Evolutionary conservation across 53 echinoderm and acorn worm genomes (phyloP).

Genomic region (Patiria pectinifera): DNA sequence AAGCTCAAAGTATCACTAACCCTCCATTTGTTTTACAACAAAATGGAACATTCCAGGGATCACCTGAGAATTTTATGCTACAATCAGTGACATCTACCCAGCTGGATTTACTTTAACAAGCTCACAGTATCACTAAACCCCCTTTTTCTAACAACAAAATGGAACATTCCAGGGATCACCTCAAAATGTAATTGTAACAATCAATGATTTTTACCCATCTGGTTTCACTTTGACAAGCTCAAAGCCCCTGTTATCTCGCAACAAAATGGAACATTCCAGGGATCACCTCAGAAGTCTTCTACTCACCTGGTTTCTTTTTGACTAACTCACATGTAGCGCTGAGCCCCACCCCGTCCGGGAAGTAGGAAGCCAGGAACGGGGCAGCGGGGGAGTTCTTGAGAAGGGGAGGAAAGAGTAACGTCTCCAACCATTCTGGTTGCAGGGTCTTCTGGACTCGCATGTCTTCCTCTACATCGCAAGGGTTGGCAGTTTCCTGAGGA

Average conservation of each 20-base stretch:
- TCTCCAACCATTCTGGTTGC: constrained; percentile 82
- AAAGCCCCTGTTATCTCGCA: too few species aligned
- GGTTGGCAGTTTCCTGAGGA: constrained; percentile 44
- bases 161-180: too few species aligned
- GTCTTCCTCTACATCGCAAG: constrained; percentile 78
- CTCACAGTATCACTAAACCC: constrained; percentile 99
- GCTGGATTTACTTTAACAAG: too few species aligned
- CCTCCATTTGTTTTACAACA: too few species aligned
- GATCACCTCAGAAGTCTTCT: not conserved
- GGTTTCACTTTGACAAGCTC: too few species aligned
- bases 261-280: not conserved
- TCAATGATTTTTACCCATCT: too few species aligned
- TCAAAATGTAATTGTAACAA: too few species aligned
- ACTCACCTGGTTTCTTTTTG: constrained; percentile 71
- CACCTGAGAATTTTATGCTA: too few species aligned
- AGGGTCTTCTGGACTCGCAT: constrained; percentile 79
- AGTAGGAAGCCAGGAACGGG: constrained; percentile 84
- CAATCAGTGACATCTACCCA: too few species aligned
- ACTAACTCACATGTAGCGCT: constrained; percentile 87
- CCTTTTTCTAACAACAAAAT: too few species aligned
- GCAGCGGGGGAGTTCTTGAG: constrained; percentile 94
- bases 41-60: too few species aligned
- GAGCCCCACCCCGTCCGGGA: constrained; percentile 96
- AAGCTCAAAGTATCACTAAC: too few species aligned
- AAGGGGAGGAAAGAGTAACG: constrained; percentile 85